Percentiles rank a stretch among this genome's conserved stretches.
phyloP scores from a whole-genome alignment of 2,113 vertebrate species.

The Notothenia coriiceps region DNA sequence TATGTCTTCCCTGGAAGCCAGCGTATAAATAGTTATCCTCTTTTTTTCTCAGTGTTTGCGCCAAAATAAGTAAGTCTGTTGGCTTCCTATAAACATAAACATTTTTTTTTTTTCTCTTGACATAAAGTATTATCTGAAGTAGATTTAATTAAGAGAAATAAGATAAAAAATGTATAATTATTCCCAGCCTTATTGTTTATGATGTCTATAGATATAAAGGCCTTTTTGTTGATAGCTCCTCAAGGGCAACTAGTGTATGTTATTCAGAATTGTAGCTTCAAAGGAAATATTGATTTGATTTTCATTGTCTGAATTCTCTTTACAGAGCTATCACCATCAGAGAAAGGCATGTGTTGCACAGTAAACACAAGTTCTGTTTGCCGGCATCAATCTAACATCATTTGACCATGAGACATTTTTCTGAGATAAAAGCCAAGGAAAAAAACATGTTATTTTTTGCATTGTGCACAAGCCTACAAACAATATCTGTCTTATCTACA shows the following conservation, averaged over 20 bases:
- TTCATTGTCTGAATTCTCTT: neutral
- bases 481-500: neutral
- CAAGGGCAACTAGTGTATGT: neutral
- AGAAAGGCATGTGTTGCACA: neutral
- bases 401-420: neutral
- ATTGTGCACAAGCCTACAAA: neutral
- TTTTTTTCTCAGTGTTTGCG: no score
- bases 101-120: no score
- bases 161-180: neutral
- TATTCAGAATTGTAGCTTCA: neutral
- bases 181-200: neutral
- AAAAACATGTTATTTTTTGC: neutral
- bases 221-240: no score
- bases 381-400: neutral
- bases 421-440: neutral
- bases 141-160: neutral
- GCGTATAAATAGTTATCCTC: neutral
- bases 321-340: neutral
- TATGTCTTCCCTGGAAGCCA: neutral
- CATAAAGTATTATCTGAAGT: neutral
- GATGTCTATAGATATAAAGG: neutral
- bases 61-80: neutral
- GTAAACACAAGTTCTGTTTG: neutral
- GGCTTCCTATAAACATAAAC: neutral
- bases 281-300: neutral